Conservation (phyloP, 2,797 vertebrate genomes). For the Serranus cabrilla region DNA sequence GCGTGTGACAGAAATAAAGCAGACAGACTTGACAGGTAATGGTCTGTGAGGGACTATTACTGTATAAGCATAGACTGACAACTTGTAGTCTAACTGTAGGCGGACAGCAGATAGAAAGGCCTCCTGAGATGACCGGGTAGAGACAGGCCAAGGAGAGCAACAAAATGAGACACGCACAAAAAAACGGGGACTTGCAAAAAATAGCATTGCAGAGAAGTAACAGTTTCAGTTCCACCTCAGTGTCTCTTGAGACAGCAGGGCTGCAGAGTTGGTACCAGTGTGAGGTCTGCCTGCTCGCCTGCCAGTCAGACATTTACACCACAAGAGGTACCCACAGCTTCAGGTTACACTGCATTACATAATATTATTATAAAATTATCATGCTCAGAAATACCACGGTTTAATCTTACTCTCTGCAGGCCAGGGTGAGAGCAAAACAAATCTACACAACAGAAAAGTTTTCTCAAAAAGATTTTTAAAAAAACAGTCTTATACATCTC, state of each 20-base stretch:
- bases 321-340: slow-evolving; percentile 69
- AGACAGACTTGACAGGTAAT: slow-evolving; percentile 34
- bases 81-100: slow-evolving; percentile 15
- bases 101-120: slow-evolving; percentile 21
- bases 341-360: slow-evolving; percentile 67
- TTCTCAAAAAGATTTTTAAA: neutral
- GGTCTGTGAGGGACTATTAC: slow-evolving; percentile 27
- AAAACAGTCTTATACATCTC: slow-evolving; percentile 4
- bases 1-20: slow-evolving; percentile 43
- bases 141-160: slow-evolving; percentile 14
- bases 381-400: slow-evolving; percentile 58
- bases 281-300: slow-evolving; percentile 50
- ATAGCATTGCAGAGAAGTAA: slow-evolving; percentile 17
- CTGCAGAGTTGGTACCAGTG: slow-evolving; percentile 35
- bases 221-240: slow-evolving; percentile 32
- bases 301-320: slow-evolving; percentile 58
- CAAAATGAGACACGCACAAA: slow-evolving; percentile 2
- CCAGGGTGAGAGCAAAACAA: neutral
- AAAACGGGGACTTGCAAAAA: slow-evolving; percentile 8
- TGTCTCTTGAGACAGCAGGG: slow-evolving; percentile 28
- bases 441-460: slow-evolving; percentile 13
- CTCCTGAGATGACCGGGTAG: slow-evolving; percentile 12
- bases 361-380: slow-evolving; percentile 70
- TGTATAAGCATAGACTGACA: slow-evolving; percentile 6
- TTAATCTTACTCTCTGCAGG: slow-evolving; percentile 46